A percentile compares a stretch with the other conserved stretches of the same genome.
phyloP scores from a whole-genome alignment of 2,113 vertebrate genomes.

The Sphyrna mokarran region DNA sequence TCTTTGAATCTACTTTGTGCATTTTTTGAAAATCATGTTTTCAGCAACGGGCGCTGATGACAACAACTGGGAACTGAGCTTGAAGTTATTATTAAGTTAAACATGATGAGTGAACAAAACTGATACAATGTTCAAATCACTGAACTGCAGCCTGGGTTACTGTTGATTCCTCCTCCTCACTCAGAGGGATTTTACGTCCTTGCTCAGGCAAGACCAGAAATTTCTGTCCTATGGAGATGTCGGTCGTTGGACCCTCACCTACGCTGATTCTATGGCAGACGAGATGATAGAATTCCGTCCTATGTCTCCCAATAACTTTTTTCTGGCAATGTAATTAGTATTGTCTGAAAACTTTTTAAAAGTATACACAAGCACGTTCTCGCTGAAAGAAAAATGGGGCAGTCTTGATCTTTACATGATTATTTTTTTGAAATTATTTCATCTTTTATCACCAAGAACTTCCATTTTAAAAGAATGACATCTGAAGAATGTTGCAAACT shows the following conservation, averaged over 20 bases:
- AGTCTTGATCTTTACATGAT: background rate
- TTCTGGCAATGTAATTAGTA: background rate
- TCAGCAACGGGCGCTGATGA: background rate
- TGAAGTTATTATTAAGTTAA: background rate
- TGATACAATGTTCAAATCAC: background rate
- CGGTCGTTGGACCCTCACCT: no score
- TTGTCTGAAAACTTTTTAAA: background rate
- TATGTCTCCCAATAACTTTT: no score
- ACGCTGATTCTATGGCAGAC: no score
- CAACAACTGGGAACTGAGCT: background rate
- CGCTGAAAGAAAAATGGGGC: background rate
- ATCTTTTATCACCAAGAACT: background rate
- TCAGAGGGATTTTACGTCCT: no score
- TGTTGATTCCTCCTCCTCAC: background rate
- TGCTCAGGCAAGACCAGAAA: no score
- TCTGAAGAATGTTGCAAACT: background rate
- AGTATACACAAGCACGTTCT: background rate
- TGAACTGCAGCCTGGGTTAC: background rate
- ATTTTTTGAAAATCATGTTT: background rate
- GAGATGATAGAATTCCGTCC: no score
- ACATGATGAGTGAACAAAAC: background rate
- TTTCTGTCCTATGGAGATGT: no score
- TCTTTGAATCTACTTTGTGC: background rate
- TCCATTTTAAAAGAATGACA: background rate
- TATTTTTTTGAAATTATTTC: background rate